Percentiles rank a stretch among this genome's conserved stretches.
Evolutionary conservation across 2,888 invertebrate species (phyloP).

Genomic region (Agrochola macilenta): DNA sequence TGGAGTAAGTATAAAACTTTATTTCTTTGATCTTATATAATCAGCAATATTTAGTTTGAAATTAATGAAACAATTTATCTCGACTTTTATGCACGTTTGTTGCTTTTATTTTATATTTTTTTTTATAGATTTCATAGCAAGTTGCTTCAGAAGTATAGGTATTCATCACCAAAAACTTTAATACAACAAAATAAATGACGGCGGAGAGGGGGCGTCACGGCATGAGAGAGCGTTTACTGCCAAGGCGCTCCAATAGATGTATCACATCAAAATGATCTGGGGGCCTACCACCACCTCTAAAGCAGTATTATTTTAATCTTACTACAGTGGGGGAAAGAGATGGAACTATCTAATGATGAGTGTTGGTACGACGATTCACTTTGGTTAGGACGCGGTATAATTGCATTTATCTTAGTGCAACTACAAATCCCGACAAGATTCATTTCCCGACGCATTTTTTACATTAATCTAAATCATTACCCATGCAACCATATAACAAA

Average conservation of each 20-base stretch:
- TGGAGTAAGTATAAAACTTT: not conserved
- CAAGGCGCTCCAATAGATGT: too few relatives aligned
- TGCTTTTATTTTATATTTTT: not conserved
- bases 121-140: not conserved
- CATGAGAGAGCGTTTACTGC: too few relatives aligned
- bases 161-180: not conserved
- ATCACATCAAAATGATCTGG: too few relatives aligned
- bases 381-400: not conserved
- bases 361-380: not conserved
- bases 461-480: slow-evolving; percentile 7
- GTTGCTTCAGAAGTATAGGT: too few relatives aligned
- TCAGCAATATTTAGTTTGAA: not conserved
- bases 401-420: not conserved
- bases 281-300: too few relatives aligned
- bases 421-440: not conserved
- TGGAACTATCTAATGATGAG: too few relatives aligned
- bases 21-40: not conserved
- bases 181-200: too few relatives aligned
- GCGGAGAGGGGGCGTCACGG: too few relatives aligned
- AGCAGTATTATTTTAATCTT: too few relatives aligned
- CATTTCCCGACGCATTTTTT: not conserved
- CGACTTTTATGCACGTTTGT: not conserved
- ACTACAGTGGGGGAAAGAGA: too few relatives aligned
- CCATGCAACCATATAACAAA: not conserved
- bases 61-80: not conserved